Percentiles rank a stretch among this genome's conserved stretches.
phyloP scores from a whole-genome alignment of 1,140 invertebrate species.

The Bemisia tabaci region DNA sequence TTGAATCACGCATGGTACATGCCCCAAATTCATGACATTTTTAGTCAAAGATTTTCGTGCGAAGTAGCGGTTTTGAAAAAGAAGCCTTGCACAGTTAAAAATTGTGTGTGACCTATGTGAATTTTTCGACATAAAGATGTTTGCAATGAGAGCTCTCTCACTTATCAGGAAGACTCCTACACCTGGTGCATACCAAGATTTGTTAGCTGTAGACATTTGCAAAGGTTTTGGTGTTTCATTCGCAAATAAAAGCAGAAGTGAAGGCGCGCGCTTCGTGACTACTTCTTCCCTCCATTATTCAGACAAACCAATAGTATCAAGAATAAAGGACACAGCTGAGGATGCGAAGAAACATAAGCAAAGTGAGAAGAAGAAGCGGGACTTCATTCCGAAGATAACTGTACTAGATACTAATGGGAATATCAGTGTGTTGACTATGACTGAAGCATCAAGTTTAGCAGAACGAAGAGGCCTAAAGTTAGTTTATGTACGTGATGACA shows the following conservation, averaged over 20 bases:
- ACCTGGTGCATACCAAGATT: too few species aligned
- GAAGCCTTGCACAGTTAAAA: too few species aligned
- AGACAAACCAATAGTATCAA: background rate
- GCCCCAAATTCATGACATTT: too few species aligned
- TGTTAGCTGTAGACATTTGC: too few species aligned
- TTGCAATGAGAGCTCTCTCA: background rate
- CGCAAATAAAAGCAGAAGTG: too few species aligned
- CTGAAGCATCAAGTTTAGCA: background rate
- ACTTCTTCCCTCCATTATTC: too few species aligned
- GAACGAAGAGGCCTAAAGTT: background rate
- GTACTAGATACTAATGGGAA: background rate
- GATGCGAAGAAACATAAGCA: background rate
- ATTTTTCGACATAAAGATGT: background rate
- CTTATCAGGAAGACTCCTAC: background rate
- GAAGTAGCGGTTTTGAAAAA: too few species aligned
- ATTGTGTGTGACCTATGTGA: too few species aligned
- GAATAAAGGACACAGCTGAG: background rate
- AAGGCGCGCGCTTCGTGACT: too few species aligned
- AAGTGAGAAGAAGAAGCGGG: background rate
- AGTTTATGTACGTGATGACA: background rate
- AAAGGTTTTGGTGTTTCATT: too few species aligned
- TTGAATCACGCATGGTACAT: too few species aligned
- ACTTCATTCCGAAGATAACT: constrained; percentile 16
- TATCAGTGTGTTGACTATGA: background rate
- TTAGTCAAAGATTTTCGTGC: too few species aligned